Conservation (phyloP, 2,113 vertebrate genomes). For the Neopipo cinnamomea region DNA sequence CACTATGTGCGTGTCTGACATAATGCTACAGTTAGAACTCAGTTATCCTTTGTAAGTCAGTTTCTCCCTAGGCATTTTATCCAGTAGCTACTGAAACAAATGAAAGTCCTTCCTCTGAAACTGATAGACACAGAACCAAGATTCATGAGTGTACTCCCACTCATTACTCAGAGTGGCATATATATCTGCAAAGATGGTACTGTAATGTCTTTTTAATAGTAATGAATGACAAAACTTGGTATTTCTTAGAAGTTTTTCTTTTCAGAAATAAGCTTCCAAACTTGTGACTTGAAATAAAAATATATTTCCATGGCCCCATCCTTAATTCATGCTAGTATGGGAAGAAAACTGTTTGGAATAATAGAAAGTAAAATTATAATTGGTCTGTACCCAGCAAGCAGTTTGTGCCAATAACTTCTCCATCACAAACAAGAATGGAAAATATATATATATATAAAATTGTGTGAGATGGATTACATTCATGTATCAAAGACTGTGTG, state of each 20-base stretch:
- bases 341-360: neutral
- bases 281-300: neutral
- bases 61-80: neutral
- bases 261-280: neutral
- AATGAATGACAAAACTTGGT: neutral
- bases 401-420: neutral
- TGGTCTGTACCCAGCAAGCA: neutral
- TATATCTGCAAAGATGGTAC: neutral
- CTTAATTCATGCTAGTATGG: neutral
- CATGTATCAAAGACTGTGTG: rapidly evolving
- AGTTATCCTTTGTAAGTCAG: neutral
- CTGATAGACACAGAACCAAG: rapidly evolving
- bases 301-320: rapidly evolving
- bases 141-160: neutral
- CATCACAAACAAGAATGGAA: neutral
- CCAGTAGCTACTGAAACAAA: neutral
- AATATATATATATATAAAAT: neutral
- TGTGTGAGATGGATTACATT: neutral
- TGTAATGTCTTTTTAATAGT: neutral
- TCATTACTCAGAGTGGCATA: neutral
- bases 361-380: neutral
- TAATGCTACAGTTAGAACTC: neutral
- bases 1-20: neutral
- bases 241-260: neutral
- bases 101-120: neutral